Conservation (phyloP, 1,140 invertebrate species). For the Drosophila obscura region DNA sequence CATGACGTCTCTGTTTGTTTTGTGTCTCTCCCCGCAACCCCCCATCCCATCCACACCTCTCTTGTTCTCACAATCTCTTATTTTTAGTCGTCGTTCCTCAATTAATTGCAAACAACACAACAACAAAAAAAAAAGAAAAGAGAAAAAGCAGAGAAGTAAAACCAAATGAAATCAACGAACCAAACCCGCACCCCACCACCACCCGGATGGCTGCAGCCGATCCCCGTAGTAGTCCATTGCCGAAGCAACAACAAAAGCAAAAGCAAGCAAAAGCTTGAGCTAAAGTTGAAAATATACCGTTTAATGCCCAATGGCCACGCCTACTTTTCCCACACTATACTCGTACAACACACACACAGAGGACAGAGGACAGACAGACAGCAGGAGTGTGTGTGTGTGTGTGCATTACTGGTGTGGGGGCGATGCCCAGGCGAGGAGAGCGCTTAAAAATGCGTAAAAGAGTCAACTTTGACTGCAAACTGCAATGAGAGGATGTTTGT, state of each 20-base stretch:
- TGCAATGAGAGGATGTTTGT: constrained; percentile 52
- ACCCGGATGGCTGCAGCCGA: not conserved
- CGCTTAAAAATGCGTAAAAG: constrained; percentile 78
- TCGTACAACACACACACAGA: not conserved
- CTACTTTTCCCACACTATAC: constrained; percentile 74
- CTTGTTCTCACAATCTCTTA: constrained; percentile 29
- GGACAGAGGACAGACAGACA: constrained; percentile 5
- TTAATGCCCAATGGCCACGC: constrained; percentile 77
- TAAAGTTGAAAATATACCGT: constrained; percentile 74
- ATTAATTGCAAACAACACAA: constrained; percentile 66
- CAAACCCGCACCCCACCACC: constrained; percentile 9
- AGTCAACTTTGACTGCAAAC: constrained; percentile 76
- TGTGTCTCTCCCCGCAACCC: constrained; percentile 2
- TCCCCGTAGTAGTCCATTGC: too few species aligned
- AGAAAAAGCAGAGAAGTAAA: constrained; percentile 55
- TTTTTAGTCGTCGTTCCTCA: constrained; percentile 66
- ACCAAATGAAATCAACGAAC: constrained; percentile 74
- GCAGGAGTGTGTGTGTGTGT: constrained; percentile 1
- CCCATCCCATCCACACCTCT: not conserved
- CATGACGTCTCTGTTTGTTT: constrained; percentile 79
- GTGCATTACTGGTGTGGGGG: constrained; percentile 1
- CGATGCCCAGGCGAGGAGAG: constrained; percentile 21
- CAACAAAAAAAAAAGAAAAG: constrained; percentile 48
- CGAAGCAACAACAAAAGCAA: constrained; percentile 51
- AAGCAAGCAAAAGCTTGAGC: constrained; percentile 57